These are phyloP conservation scores for Sarcophaga variegata DNA, from an alignment of 2,888 invertebrate species.

Conservation along the genomic window DNA sequence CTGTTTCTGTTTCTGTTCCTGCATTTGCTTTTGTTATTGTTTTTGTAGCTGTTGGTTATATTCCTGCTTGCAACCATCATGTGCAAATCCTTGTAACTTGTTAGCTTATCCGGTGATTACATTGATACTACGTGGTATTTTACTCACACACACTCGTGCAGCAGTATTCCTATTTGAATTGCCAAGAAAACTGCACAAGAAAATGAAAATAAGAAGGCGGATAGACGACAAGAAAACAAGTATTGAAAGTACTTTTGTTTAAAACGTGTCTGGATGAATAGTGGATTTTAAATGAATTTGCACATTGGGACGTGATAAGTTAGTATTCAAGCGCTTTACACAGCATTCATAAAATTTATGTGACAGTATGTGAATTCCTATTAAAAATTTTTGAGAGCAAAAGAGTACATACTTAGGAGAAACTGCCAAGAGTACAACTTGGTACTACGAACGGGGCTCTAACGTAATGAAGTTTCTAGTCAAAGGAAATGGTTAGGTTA, in stretches of 20 bases:
- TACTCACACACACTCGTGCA: constrained; percentile 10
- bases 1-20: constrained; percentile 31
- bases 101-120: constrained; percentile 82
- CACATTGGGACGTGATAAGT: background rate
- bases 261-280: constrained; percentile 26
- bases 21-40: constrained; percentile 1
- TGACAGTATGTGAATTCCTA: no score
- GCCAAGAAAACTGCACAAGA: background rate
- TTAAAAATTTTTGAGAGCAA: no score
- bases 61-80: constrained; percentile 58
- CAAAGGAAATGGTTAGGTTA: no score
- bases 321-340: background rate
- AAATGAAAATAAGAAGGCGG: constrained; percentile 12
- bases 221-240: constrained; percentile 3
- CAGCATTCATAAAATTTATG: no score
- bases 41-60: constrained; percentile 26
- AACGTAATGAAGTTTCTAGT: no score
- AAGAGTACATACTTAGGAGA: no score
- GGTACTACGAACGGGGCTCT: no score
- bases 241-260: constrained; percentile 22
- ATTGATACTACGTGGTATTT: constrained; percentile 80
- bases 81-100: constrained; percentile 81
- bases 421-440: no score
- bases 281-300: background rate
- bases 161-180: constrained; percentile 34